phyloP scores from a whole-genome alignment of 2,113 vertebrate genomes.

The Petrocephalus zakoni region DNA sequence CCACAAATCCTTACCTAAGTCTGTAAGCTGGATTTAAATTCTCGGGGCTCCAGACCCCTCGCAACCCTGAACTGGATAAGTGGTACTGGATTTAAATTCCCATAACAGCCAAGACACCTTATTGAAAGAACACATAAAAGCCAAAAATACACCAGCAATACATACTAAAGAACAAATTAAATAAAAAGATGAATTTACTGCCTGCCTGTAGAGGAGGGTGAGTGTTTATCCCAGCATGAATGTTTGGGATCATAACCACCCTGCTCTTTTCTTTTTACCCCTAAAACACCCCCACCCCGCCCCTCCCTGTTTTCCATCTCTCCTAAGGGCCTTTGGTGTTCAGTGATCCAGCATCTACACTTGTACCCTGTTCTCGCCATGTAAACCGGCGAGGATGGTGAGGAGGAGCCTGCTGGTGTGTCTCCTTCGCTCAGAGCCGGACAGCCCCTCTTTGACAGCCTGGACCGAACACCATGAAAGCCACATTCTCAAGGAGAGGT shows the following conservation, averaged over 20 bases:
- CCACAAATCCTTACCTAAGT: neutral
- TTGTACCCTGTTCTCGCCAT: neutral
- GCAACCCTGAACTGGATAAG: too few relatives aligned
- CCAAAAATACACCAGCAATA: neutral
- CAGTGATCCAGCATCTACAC: neutral
- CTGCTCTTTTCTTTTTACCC: neutral
- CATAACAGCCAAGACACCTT: neutral
- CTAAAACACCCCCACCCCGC: neutral
- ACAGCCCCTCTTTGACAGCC: neutral
- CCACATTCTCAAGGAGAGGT: constrained; percentile 16
- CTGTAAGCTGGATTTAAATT: neutral
- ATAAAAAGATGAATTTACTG: neutral
- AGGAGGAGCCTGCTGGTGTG: neutral
- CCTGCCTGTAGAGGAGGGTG: too few relatives aligned
- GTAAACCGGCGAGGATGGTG: neutral
- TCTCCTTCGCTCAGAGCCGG: constrained; percentile 18
- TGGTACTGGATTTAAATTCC: too few relatives aligned
- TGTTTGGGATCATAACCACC: neutral
- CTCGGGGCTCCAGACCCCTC: neutral
- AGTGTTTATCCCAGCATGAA: too few relatives aligned
- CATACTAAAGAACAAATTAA: neutral
- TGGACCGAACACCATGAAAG: constrained; percentile 13
- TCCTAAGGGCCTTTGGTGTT: neutral
- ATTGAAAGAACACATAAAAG: neutral
- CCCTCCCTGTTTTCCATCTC: neutral